These are phyloP conservation scores for Myioborus melanocephalus DNA, from an alignment of 2,797 vertebrate species.

Conservation along the genomic window DNA sequence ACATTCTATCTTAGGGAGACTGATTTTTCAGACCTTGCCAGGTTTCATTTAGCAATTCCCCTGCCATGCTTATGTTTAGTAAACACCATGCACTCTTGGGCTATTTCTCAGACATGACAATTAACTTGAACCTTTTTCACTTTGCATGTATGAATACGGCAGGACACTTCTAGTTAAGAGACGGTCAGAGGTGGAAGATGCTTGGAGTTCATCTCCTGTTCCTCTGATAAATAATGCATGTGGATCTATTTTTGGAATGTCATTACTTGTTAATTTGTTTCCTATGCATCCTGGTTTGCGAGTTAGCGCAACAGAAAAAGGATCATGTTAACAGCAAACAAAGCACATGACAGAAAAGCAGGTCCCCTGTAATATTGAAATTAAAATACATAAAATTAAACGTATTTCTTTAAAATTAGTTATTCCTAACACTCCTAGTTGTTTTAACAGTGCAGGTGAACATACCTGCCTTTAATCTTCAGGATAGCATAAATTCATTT, in stretches of 20 bases:
- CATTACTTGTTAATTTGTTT: constrained; percentile 1
- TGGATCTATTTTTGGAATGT: not conserved
- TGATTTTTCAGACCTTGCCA: constrained; percentile 13
- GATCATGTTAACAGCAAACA: not conserved
- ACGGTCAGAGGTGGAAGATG: not conserved
- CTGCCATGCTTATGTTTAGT: constrained; percentile 6
- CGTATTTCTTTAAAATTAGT: not conserved
- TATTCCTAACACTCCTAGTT: not conserved
- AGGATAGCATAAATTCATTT: not conserved
- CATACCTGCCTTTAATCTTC: not conserved
- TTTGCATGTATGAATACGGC: not conserved
- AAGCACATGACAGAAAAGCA: not conserved
- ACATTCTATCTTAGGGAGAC: not conserved
- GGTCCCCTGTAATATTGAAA: not conserved
- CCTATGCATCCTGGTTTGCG: not conserved
- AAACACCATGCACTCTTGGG: not conserved
- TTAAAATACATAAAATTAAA: not conserved
- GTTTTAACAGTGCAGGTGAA: not conserved
- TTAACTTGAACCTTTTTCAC: not conserved
- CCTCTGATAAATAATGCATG: not conserved
- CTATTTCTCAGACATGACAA: constrained; percentile 17
- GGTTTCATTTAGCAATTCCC: not conserved
- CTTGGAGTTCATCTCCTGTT: not conserved
- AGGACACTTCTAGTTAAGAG: not conserved
- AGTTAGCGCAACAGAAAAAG: not conserved